Percentiles rank a stretch among this genome's conserved stretches.
These are phyloP conservation scores for Kryptolebias ocellatus DNA, from an alignment of 2,797 vertebrate species.

Conservation along the genomic window DNA sequence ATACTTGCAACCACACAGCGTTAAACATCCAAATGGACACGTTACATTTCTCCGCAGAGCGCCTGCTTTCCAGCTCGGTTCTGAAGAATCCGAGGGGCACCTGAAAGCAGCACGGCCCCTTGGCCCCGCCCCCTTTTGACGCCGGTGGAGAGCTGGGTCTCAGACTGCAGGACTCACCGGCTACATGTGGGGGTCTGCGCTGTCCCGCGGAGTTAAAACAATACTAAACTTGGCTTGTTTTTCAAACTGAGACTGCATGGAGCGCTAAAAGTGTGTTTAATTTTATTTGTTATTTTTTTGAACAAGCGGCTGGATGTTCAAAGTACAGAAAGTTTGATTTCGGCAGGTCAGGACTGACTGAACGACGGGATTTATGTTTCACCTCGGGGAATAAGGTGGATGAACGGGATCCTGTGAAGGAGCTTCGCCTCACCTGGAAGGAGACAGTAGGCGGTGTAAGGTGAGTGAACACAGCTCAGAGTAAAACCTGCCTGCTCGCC, in stretches of 20 bases:
- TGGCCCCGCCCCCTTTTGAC: conserved; percentile 34
- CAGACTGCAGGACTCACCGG: conserved; percentile 23
- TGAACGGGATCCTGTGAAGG: background rate
- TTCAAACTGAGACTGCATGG: background rate
- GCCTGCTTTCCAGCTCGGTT: fast-evolving
- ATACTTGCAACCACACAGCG: background rate
- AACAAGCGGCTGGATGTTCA: background rate
- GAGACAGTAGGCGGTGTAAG: no score
- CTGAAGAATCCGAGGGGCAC: conserved; percentile 9
- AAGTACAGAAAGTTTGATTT: conserved; percentile 28
- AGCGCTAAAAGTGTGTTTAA: background rate
- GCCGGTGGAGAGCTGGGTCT: conserved; percentile 31
- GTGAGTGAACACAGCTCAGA: no score
- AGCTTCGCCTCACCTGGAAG: no score
- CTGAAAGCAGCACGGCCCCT: conserved; percentile 39
- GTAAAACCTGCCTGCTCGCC: no score
- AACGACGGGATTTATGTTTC: conserved; percentile 36
- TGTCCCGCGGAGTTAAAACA: conserved; percentile 9
- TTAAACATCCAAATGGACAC: no score
- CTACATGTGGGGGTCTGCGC: conserved; percentile 42
- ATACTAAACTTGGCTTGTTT: background rate
- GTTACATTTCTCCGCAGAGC: background rate
- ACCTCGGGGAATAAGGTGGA: conserved; percentile 17
- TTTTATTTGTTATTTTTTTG: no score
- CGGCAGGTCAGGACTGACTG: conserved; percentile 34